Evolutionary conservation across 2,113 vertebrate genomes (phyloP), one percentile per base, ranked within the genome.

Genomic region (Solea senegalensis): DNA sequence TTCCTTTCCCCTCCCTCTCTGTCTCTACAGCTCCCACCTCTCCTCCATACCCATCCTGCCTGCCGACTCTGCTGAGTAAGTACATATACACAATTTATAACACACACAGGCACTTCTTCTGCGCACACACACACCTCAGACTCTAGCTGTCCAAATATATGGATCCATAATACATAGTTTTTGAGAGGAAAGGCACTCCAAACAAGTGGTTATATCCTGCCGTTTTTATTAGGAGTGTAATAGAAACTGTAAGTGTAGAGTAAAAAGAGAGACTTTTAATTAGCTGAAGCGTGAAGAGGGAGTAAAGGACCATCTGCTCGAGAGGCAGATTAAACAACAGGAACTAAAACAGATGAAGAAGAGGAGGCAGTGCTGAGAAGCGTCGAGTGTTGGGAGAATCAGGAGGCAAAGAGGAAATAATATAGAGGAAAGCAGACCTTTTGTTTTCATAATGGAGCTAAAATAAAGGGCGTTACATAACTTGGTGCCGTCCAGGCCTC

Each of bases 31-130:
- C 92, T 94, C 95, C 85, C 95, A 95, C 88, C 92, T 96, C 86
- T 95, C 96, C 89, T 91, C 95, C 28, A 94, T 96, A 93, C 95
- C 93, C 93, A 96, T 96, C 87, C 92, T 97, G 92, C 96, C 96
- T 78, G 94, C 96, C 82, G 95, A 95, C 89, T 96, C 96, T 94
- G 94, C 95, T 77, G 95, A 96, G 96, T 98, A 95, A 97, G 97
- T 96, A 27, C 21, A 55, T 40, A 46, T 50, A 26, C 15, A 45
- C 55, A 39, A 26, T 49, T 43, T 13, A 49, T n/a, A 4, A 62
- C 49, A 44, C 56, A 59, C 11, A 6, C 56, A 49, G 15, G 11
- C 50, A 49, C 12, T 8, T 34, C 34, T 34, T 34, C 34, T 21
- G 5, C 5, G 34, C 5, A 34, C 34, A 34, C 5, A 5, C 34